phyloP scores from a whole-genome alignment of 2,113 vertebrate genomes.

The Myrmecobius fasciatus region DNA sequence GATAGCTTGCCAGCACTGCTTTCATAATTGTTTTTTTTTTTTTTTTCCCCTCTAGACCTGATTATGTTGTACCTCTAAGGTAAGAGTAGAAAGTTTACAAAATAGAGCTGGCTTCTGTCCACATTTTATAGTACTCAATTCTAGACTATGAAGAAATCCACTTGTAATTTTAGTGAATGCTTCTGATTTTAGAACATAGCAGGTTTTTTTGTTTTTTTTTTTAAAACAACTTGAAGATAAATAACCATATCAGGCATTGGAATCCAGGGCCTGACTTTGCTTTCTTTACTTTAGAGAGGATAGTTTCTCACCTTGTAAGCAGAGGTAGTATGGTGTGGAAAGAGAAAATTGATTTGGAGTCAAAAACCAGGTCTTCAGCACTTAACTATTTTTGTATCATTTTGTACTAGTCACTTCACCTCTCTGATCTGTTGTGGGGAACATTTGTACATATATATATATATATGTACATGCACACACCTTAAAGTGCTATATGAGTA shows the following conservation, averaged over 20 bases:
- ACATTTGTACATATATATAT: no score
- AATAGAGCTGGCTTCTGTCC: constrained; percentile 42
- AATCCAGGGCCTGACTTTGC: constrained; percentile 38
- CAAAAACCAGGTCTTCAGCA: neutral
- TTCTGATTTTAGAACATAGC: constrained; percentile 44
- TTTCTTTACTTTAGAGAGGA: constrained; percentile 46
- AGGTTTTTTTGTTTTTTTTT: no score
- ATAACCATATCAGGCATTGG: constrained; percentile 26
- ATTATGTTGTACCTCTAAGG: constrained; percentile 45
- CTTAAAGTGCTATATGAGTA: neutral
- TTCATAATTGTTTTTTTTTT: constrained; percentile 30
- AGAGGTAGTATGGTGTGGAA: neutral
- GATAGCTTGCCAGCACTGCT: constrained; percentile 42
- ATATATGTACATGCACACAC: no score
- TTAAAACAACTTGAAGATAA: constrained; percentile 44
- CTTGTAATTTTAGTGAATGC: constrained; percentile 19
- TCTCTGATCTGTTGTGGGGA: neutral
- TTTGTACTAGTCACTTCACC: neutral
- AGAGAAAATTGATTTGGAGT: neutral
- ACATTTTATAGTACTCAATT: neutral
- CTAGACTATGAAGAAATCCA: constrained; percentile 10
- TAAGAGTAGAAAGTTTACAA: constrained; percentile 43
- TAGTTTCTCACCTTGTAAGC: constrained; percentile 24
- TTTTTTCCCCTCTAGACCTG: neutral
- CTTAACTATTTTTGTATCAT: neutral